Base-by-base conservation (phyloP, 2,888 invertebrate genomes). In the Ochropleura plecta region DNA sequence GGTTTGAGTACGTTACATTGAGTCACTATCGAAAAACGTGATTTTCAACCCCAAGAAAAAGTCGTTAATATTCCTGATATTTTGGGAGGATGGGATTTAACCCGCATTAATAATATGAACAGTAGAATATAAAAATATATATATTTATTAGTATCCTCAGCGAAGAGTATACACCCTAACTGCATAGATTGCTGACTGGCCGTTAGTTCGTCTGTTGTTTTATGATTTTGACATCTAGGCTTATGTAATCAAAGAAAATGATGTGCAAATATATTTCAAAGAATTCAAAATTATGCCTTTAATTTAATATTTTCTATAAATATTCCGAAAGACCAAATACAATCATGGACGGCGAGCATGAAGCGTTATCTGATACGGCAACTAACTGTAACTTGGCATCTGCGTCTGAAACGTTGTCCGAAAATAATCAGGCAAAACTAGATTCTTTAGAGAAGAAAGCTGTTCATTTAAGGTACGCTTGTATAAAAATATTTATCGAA, bases 401-500 rank as follows among this genome's bases (percentile, higher is more conserved):
- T 44, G 89, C 92, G 73, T 94, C 95, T 73, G 95, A 95, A 88
- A 93, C 93, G 51, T 76, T 92, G 78, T 94, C 95, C 73, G 95
- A 95, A 83, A 91, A 91, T 77, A 92, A 92, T 86, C 95, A 95
- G 90, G 93, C 94, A 49, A 96, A 93, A 91, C 89, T 94, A 82
- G 96, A 96, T 86, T 93, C 95, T 42, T 89, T 96, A 78, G 96
- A 96, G 83, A 96, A 96, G 89, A 96, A 96, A 89, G 96, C 96
- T 77, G 94, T 95, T 68, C 96, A 96, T 85, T 87, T 96, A 83
- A 94, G 96, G 96, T 94, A 73, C 30, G 42, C 49, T 51, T 57
- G 6, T 76, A n/a, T 46, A 14, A 74, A 7, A 18, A 49, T 16
- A 12, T 12, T 16, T 30, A 18, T 4, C 9, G 9, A 10, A 12